Evolutionary conservation across 2,888 invertebrate species (phyloP), one percentile per base, ranked within the genome.

Genomic region (Sarcophaga rosellei): DNA sequence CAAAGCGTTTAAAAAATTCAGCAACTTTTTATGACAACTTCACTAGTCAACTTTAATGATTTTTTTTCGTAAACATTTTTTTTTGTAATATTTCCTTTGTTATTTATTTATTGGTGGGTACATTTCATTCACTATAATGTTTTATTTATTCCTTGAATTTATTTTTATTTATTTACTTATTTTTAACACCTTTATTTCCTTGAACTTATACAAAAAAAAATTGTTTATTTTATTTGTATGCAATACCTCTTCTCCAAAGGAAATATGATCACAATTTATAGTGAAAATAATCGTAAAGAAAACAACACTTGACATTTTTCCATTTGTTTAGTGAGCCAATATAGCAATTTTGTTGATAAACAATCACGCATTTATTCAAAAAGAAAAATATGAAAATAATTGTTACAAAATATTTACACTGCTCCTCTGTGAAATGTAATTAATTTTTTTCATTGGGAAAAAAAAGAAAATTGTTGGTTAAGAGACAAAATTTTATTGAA

Each of bases 141-240:
- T 35, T 35, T 53, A 62, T 47, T 65, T 63, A 6, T 65, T 69
- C 57, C 45, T 76, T 76, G 17, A 11, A 44, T 77, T 72, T 72
- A n/a, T 44, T 35, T 35, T 8, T 35, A 53, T 15, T 15, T 53
- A 66, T 45, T 70, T 86, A 57, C 82, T 86, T 57, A 83, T 77
- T 86, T 53, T 86, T 83, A 86, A 81, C 86, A 86, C 86, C 83
- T 83, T 74, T 72, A 70, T 80, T 86, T 80, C 86, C 86, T 83
- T 83, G 86, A 86, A 86, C 78, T 78, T 81, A 35, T 66, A 63
- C 47, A 0, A 47, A 47, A 47, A 66, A 25, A 62, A 12, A 53
- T 15, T 2, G 2, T 11, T 53, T 53, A 15, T 53, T 12, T 15
- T 15, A 3, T 17, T 35, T 35, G 35, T 35, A 35, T 63, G 63